A percentile compares a stretch with the other conserved stretches of the same genome.
Evolutionary conservation across 2,888 invertebrate species (phyloP).

Genomic region (Dichetophora obliterata): DNA sequence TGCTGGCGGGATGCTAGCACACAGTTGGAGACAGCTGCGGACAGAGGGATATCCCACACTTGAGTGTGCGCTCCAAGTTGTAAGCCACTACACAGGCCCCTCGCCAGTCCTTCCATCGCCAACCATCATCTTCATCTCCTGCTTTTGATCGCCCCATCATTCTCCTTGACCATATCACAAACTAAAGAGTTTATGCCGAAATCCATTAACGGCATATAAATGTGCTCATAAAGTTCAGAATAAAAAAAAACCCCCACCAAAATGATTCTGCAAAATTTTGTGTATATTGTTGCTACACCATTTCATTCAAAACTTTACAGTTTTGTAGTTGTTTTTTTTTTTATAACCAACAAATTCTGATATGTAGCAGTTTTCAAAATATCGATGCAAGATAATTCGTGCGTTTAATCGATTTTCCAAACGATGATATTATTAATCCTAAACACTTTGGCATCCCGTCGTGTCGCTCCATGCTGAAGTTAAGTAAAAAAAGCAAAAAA

Average conservation of each 20-base stretch:
- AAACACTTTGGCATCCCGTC: conserved; percentile 51
- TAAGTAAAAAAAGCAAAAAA: not conserved
- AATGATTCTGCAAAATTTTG: conserved; percentile 12
- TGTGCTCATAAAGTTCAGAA: not conserved
- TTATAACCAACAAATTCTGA: not conserved
- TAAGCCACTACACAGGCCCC: not conserved
- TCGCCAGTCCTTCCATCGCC: not conserved
- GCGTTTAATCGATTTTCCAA: conserved; percentile 64
- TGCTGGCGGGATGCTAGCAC: not conserved
- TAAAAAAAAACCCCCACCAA: not conserved
- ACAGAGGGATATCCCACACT: conserved; percentile 22
- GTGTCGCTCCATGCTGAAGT: conserved; percentile 33
- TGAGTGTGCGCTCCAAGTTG: not conserved
- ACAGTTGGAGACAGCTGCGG: not conserved
- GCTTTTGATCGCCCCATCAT: not conserved
- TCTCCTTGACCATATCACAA: not conserved
- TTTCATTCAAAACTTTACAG: conserved; percentile 33
- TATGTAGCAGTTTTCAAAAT: not conserved
- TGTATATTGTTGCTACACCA: not conserved
- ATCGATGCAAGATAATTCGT: conserved; percentile 39
- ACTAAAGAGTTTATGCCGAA: not conserved
- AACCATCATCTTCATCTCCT: not conserved
- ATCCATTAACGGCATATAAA: conserved; percentile 19
- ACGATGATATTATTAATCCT: conserved; percentile 47
- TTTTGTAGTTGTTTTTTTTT: not conserved